Base-by-base conservation (phyloP, 2,797 vertebrate species). In the Spondyliosoma cantharus region DNA sequence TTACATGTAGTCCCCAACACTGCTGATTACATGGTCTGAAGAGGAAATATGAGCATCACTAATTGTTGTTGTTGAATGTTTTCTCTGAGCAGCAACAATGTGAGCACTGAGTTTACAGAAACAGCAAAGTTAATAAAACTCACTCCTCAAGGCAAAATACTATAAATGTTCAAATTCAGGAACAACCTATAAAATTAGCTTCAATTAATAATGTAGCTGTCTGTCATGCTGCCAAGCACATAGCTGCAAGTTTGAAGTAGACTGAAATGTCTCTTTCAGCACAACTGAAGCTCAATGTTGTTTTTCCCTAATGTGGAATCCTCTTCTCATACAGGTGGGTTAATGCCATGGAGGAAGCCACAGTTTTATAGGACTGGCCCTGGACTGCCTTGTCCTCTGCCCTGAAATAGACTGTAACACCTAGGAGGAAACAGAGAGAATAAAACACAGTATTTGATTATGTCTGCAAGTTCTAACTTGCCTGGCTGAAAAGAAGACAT, bases 311-410 rank as follows among this genome's bases (percentile, higher is more conserved):
- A 82, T 82, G 42, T 68, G 75, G 54, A 78, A 76, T 75, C 19
- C 92, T 86, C 74, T 91, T 52, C 58, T 91, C 86, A 72, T 71
- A 43, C 91, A 99, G 98, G 91, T 99, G 98, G 98, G 96, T 96
- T 71, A 94, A 96, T 84, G 97, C 97, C 90, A 99, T 99, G 97
- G 96, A 98, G 91, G 96, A 97, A 83, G 98, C 98, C 67, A 97
- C 97, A 5, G 94, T 98, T 90, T 96, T 99, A 95, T 99, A 99
- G 96, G 94, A 94, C 79, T 84, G 54, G 72, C 74, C 54, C 12
- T 27, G 13, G 42, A 7, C 49, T 24, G 62, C 52, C 27, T 59
- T 7, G 72, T 62, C 19, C 29, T 56, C 65, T 73, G 56, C 54
- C 46, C 32, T 52, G 7, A 66, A 58, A 78, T 29, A 45, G 71